Evolutionary conservation across 1,140 invertebrate genomes (phyloP), one percentile per base, ranked within the genome.

Genomic region (Drosophila gunungcola): DNA sequence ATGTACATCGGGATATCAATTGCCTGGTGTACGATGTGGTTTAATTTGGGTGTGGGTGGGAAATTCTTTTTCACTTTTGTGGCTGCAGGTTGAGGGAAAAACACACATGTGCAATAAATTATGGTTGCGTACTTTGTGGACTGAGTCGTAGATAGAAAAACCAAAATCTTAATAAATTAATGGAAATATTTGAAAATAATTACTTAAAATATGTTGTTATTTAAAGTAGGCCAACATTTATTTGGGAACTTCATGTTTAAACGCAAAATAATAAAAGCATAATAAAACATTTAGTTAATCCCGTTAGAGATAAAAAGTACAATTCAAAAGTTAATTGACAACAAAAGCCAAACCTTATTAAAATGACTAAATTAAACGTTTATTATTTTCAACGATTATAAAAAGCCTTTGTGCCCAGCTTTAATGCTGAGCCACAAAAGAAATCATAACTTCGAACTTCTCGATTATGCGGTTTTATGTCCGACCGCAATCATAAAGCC

Each of bases 1-100:
- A 88, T 88, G 73, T 89, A 58, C 70, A 60, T 39, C 32, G 36
- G 48, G 36, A 76, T 86, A 88, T 88, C 84, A 88, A 89, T 86
- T 86, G 82, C 61, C 39, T n/a, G 58, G 9, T 45, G 29, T 49
- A 21, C 54, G 16, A 34, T 62, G 65, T 13, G 65, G 43, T 49
- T 55, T 43, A 16, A 27, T 57, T 27, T 21, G 49, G 62, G 84
- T 56, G 48, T 83, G 83, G 79, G 84, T 88, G 84, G 84, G 84
- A 88, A 88, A 46, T 45, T 65, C 43, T 48, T 58, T 55, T 45
- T 5, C 29, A 54, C 43, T 58, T 61, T 68, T 36, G 16, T 58
- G 58, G 41, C 13, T 52, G 21, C 80, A 79, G 75, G 80, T 84
- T 75, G 53, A 21, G 36, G 43, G 51, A 21, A 29, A 36, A 56